These are phyloP conservation scores for Perizoma flavofasciatum DNA, from an alignment of 2,888 invertebrate genomes.

Conservation along the genomic window DNA sequence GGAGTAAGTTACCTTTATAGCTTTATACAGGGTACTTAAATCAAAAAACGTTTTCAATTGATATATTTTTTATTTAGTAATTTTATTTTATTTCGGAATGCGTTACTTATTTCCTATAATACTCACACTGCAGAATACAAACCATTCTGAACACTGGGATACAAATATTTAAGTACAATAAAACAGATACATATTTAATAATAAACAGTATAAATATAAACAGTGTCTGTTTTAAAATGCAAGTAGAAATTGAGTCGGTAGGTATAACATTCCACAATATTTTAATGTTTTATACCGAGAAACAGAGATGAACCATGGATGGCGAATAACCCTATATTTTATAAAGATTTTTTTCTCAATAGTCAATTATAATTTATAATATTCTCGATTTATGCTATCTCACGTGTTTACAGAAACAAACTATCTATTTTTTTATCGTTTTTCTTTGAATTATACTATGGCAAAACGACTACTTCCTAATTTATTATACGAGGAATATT, in stretches of 20 bases:
- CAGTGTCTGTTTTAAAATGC: conserved; percentile 16
- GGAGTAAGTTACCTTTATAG: too few species aligned
- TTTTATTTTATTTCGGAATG: conserved; percentile 10
- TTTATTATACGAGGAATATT: not conserved
- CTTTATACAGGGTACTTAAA: not conserved
- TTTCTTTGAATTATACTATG: not conserved
- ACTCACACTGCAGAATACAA: conserved; percentile 48
- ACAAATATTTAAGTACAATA: conserved; percentile 39
- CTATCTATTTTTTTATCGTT: conserved; percentile 4
- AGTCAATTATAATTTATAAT: too few species aligned
- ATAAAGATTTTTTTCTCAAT: too few species aligned
- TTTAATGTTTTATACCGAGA: not conserved
- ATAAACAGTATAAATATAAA: conserved; percentile 1
- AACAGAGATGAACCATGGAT: not conserved
- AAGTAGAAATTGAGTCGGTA: not conserved
- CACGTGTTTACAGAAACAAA: not conserved
- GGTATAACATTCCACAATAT: not conserved
- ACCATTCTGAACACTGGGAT: conserved; percentile 35
- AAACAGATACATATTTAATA: conserved; percentile 12
- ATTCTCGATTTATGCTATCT: too few species aligned
- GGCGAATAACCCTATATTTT: too few species aligned
- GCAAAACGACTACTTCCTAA: too few species aligned
- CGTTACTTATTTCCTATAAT: conserved; percentile 41
- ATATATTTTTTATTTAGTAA: conserved; percentile 4
- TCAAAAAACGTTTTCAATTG: not conserved